Evolutionary conservation across 2,113 vertebrate genomes (phyloP).

Genomic region (Columba livia): DNA sequence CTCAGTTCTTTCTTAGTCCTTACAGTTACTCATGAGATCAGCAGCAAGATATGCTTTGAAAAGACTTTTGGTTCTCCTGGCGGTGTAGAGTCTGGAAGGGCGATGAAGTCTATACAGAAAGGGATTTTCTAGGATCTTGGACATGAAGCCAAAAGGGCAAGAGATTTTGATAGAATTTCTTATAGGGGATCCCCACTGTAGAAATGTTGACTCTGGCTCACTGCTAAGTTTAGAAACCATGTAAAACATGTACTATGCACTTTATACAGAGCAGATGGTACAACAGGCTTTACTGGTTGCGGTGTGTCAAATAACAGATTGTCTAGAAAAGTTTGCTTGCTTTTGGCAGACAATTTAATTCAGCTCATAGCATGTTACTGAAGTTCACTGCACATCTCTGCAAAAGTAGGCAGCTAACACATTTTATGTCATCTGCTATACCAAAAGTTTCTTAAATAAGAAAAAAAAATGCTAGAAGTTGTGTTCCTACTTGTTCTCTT

Average conservation of each 20-base stretch:
- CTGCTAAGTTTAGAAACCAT: conserved; percentile 44
- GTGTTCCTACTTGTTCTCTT: conserved; percentile 19
- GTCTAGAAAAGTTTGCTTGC: conserved; percentile 55
- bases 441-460: conserved; percentile 37
- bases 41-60: neutral
- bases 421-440: conserved; percentile 41
- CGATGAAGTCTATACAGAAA: neutral
- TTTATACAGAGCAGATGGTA: conserved; percentile 60
- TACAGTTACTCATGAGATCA: neutral
- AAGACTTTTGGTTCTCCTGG: neutral
- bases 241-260: neutral
- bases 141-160: neutral
- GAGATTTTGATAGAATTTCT: neutral
- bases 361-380: neutral
- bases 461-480: neutral
- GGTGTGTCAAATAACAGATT: conserved; percentile 72
- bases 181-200: conserved; percentile 5
- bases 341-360: conserved; percentile 40
- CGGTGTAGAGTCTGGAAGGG: neutral
- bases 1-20: neutral
- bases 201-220: conserved; percentile 6
- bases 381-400: neutral
- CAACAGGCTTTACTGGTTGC: conserved; percentile 56
- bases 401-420: conserved; percentile 12
- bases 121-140: neutral